Conservation (phyloP, 2,113 vertebrate species). For the Thalassarche chlororhynchos region DNA sequence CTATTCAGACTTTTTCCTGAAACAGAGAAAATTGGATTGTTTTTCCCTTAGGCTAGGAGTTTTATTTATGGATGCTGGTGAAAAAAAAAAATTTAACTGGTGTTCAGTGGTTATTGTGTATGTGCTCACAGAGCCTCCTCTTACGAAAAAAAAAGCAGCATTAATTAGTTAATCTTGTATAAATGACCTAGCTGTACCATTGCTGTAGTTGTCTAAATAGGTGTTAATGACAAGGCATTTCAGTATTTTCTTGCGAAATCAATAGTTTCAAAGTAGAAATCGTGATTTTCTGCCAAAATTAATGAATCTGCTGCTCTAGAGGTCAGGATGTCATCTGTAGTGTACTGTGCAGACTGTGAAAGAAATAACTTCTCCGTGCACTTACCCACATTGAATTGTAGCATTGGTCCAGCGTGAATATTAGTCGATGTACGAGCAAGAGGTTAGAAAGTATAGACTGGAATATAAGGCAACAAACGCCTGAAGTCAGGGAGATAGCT, state of each 20-base stretch:
- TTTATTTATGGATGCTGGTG: not conserved
- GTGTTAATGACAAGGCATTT: not conserved
- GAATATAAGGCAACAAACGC: not conserved
- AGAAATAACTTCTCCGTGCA: not conserved
- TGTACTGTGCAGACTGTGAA: not conserved
- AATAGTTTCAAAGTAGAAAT: not conserved
- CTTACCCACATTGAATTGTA: not conserved
- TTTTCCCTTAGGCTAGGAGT: not conserved
- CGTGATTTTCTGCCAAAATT: not conserved
- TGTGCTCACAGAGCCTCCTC: not conserved
- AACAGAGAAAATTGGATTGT: not conserved
- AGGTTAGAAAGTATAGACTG: not conserved
- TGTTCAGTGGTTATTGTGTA: not conserved
- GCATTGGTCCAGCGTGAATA: not conserved
- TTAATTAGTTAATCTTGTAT: not conserved
- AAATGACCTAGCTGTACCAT: not conserved
- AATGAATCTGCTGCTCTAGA: not conserved
- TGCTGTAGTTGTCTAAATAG: not conserved
- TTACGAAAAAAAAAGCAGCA: not conserved
- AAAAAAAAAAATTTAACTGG: not conserved
- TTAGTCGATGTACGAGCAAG: not conserved
- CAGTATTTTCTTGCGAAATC: not conserved
- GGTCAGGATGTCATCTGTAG: not conserved
- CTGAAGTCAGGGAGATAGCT: not conserved
- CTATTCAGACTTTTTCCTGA: not conserved